phyloP scores from a whole-genome alignment of 2,888 invertebrate genomes.

The Lepidonotus clava region DNA sequence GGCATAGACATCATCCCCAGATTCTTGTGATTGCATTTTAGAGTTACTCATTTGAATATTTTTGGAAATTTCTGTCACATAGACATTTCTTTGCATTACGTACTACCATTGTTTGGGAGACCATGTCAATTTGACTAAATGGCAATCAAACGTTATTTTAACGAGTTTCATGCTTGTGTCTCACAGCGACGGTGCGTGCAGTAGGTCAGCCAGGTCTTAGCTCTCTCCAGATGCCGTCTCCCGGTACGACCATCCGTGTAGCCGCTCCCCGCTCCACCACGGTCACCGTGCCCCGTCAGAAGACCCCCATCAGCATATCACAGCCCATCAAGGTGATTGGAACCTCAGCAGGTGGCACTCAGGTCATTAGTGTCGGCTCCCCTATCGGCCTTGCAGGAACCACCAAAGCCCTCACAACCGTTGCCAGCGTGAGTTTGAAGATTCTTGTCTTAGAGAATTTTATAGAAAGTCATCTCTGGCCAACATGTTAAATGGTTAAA shows the following conservation, averaged over 20 bases:
- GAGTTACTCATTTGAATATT: no score
- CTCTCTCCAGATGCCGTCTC: conserved; percentile 38
- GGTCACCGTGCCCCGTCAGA: conserved; percentile 65
- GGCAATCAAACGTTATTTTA: no score
- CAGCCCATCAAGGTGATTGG: conserved; percentile 65
- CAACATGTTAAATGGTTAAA: no score
- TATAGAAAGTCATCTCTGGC: no score
- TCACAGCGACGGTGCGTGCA: conserved; percentile 12
- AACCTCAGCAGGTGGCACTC: conserved; percentile 57
- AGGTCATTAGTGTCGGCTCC: conserved; percentile 64
- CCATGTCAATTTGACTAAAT: no score
- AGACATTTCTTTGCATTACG: no score
- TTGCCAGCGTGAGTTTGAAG: conserved; percentile 21
- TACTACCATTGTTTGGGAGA: no score
- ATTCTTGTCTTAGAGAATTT: no score
- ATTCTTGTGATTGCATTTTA: no score
- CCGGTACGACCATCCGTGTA: conserved; percentile 55
- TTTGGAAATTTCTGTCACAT: no score
- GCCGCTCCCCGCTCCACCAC: conserved; percentile 58
- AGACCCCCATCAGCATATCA: conserved; percentile 69
- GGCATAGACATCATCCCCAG: no score
- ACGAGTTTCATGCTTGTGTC: no score
- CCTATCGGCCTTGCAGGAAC: conserved; percentile 54
- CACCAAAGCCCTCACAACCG: conserved; percentile 44
- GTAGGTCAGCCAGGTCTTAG: conserved; percentile 14